A percentile compares a stretch with the other conserved stretches of the same genome.
phyloP scores from a whole-genome alignment of 2,113 vertebrate species.

The Alouatta palliata region DNA sequence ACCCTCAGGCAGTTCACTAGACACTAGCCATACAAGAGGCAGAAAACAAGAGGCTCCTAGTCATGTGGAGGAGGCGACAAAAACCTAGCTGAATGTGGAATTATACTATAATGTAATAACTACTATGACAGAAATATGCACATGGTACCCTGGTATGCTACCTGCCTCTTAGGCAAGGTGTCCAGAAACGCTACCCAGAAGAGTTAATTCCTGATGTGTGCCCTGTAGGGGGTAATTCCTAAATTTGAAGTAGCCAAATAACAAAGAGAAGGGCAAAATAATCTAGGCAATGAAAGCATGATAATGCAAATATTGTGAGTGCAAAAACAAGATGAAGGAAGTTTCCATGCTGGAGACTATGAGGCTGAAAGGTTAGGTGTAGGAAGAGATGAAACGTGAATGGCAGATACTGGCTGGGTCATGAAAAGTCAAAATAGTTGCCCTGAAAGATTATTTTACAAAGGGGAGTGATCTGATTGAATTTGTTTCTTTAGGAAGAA shows the following conservation, averaged over 20 bases:
- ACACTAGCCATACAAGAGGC: background rate
- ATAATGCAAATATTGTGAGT: background rate
- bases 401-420: background rate
- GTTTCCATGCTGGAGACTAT: background rate
- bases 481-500: background rate
- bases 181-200: background rate
- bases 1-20: background rate
- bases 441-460: background rate
- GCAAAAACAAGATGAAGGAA: background rate
- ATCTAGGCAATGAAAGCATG: background rate
- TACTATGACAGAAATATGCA: background rate
- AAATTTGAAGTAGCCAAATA: background rate
- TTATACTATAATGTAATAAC: background rate
- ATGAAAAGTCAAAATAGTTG: background rate
- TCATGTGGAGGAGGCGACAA: background rate
- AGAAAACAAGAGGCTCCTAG: background rate
- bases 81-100: background rate
- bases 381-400: background rate
- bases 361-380: background rate
- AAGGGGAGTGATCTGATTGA: background rate
- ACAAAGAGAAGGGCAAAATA: background rate
- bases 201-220: background rate
- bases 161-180: background rate
- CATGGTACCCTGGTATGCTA: background rate
- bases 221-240: background rate